Percentiles rank a stretch among this genome's conserved stretches.
Evolutionary conservation across 2,888 invertebrate species (phyloP).

Genomic region (Ectemnius lituratus): DNA sequence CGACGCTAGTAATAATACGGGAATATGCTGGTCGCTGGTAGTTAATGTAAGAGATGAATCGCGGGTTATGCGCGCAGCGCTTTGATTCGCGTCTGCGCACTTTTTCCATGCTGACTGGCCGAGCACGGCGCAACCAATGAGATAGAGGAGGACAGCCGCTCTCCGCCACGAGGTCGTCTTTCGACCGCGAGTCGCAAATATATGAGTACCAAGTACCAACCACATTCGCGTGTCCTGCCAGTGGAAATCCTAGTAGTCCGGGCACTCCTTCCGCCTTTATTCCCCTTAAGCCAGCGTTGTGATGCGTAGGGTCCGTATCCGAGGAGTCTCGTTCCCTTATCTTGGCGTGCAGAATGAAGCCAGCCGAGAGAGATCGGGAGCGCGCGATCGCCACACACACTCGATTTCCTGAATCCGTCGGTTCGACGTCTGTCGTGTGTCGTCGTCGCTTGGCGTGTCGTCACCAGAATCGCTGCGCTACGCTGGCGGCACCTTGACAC

Average conservation of each 20-base stretch:
- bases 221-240: conserved; percentile 53
- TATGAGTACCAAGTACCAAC: conserved; percentile 56
- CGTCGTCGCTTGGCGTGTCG: conserved; percentile 33
- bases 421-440: conserved; percentile 34
- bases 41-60: conserved; percentile 42
- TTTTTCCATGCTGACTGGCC: conserved; percentile 48
- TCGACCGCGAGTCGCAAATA: conserved; percentile 50
- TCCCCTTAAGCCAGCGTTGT: conserved; percentile 2
- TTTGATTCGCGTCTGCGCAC: conserved; percentile 59
- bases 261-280: conserved; percentile 46
- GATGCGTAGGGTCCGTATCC: conserved; percentile 3
- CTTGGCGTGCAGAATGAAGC: conserved; percentile 41
- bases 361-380: not conserved
- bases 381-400: conserved; percentile 9
- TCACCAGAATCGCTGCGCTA: conserved; percentile 54
- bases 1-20: no score
- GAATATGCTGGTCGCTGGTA: no score
- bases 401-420: conserved; percentile 41
- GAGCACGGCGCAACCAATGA: conserved; percentile 23
- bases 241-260: conserved; percentile 31
- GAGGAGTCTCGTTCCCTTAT: conserved; percentile 46
- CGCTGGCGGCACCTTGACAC: conserved; percentile 67
- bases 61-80: conserved; percentile 49
- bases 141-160: conserved; percentile 44
- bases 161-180: conserved; percentile 53